These are phyloP conservation scores for Paratilapia polleni DNA, from an alignment of 2,113 vertebrate genomes.

Conservation along the genomic window DNA sequence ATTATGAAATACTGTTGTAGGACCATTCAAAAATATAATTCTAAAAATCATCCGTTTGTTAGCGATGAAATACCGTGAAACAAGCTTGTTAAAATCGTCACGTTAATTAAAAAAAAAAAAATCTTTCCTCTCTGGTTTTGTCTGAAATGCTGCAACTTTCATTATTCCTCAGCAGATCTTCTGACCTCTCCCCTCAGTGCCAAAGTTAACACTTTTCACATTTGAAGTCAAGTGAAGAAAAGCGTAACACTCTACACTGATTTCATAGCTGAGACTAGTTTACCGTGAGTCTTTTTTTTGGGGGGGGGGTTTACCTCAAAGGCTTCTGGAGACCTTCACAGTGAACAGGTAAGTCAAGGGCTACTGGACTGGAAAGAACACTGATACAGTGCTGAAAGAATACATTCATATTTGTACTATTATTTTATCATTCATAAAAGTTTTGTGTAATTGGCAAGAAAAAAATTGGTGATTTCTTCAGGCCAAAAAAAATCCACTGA, in stretches of 20 bases:
- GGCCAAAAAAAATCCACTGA: neutral
- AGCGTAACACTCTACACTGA: neutral
- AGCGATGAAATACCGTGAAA: neutral
- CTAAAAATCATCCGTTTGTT: neutral
- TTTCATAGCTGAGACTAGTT: slow-evolving; percentile 19
- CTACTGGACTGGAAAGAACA: neutral
- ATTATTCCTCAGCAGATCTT: neutral
- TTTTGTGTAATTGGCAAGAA: neutral
- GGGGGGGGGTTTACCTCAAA: slow-evolving; percentile 17
- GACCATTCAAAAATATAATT: neutral
- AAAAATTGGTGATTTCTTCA: neutral
- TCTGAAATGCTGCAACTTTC: slow-evolving; percentile 12
- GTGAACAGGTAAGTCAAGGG: slow-evolving; percentile 67
- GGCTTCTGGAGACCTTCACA: slow-evolving; percentile 40
- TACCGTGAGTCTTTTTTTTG: slow-evolving; percentile 19
- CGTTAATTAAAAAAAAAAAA: slow-evolving; percentile 16
- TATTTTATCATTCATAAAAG: neutral
- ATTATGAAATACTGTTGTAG: slow-evolving; percentile 1
- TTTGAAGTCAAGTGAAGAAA: neutral
- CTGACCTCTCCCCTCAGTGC: neutral
- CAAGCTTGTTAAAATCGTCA: slow-evolving; percentile 21
- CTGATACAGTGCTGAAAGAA: neutral
- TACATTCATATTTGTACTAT: neutral
- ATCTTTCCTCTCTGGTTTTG: neutral
- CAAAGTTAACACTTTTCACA: neutral